Base-by-base conservation (phyloP, 1,140 invertebrate genomes). In the Coelopa frigida region DNA sequence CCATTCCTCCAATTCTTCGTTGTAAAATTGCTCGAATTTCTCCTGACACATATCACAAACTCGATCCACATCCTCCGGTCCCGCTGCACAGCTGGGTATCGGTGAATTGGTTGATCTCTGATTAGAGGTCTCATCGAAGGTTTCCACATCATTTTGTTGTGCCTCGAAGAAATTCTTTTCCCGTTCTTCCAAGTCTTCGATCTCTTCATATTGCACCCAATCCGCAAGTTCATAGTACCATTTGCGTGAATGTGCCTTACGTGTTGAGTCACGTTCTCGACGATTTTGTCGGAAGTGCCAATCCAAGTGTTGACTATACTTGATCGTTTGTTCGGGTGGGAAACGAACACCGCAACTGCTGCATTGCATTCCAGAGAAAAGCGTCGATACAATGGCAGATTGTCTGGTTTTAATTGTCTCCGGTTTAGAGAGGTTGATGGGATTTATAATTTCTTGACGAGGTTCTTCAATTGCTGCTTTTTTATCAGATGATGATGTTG, bases 261-360 rank as follows among this genome's bases (percentile, higher is more conserved):
- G 78, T 0, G 83, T 81, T 1, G 87, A 86, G 56, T 92, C 88
- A 47, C 89, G 82, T 56, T 92, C 90, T 33, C 84, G 75, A 8
- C 90, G 74, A 70, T 98, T 98, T 68, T 92, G 87, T 8, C 93
- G 73, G 71, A 97, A 97, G 73, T 98, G 94, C 94, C 94, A 97
- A 72, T 98, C 93, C 22, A 97, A 76, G 73, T 97, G 94, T 63
- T 92, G 87, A 50, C 87, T 87, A 64, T 97, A 89, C 43, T 83
- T 80, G 22, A 89, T 85, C 1, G 87, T 90, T 57, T 89, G 82
- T 64, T 91, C 86, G 0, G 87, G 82, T 10, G 85, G 82, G 68
- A 96, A 97, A 31, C 94, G 75, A 21, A 88, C 80, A 14, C 93
- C 93, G 73, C 94, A 98, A 18, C 90, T 90, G 45, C 87, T 86